A percentile compares a stretch with the other conserved stretches of the same genome.
phyloP scores from a whole-genome alignment of 2,113 vertebrate species.

The Leucosticte australis region DNA sequence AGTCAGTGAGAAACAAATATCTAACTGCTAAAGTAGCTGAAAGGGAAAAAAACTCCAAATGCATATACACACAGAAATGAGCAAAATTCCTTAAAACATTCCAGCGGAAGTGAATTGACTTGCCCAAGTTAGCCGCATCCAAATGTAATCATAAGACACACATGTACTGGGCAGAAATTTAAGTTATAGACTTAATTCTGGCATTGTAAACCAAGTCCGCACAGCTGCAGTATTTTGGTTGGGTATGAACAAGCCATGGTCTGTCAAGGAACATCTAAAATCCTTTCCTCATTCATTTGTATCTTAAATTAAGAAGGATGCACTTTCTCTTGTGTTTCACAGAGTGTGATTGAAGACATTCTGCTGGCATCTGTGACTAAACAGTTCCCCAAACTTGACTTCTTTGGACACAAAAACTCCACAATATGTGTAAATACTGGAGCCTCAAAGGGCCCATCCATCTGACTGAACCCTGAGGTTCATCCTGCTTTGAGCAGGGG shows the following conservation, averaged over 20 bases:
- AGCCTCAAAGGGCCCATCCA: neutral
- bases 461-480: neutral
- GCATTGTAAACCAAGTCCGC: neutral
- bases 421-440: neutral
- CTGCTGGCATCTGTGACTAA: neutral
- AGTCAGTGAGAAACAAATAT: neutral
- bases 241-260: neutral
- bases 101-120: neutral
- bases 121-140: neutral
- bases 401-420: neutral
- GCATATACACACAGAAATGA: neutral
- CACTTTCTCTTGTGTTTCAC: neutral
- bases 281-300: neutral
- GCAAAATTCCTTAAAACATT: neutral
- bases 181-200: neutral
- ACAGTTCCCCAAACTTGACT: neutral
- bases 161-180: neutral
- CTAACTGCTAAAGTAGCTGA: neutral
- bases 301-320: neutral
- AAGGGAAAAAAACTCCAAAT: fast-evolving
- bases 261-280: neutral
- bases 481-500: neutral
- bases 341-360: neutral
- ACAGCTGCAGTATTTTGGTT: neutral
- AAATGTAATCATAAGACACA: neutral